Evolutionary conservation across 2,888 invertebrate genomes (phyloP), one percentile per base, ranked within the genome.

Genomic region (Cephus nigrinus): DNA sequence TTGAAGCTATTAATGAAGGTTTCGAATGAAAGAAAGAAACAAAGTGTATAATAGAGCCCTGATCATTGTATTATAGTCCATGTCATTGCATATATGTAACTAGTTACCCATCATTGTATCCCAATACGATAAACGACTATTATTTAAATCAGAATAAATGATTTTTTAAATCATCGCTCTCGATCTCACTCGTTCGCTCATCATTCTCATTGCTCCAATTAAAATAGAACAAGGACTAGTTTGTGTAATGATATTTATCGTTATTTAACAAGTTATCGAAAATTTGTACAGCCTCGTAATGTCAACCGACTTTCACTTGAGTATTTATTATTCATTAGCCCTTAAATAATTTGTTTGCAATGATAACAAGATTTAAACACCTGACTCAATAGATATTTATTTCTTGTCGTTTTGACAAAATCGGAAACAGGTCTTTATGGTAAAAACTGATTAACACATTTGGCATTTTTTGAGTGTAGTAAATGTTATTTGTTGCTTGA

Each of bases 41-140:
- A 88, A 87, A 81, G 84, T 89, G 88, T 89, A 89, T 82, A 86
- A 90, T 89, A 90, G 86, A 83, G 76, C 84, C 85, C 83, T 83
- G 79, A 86, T 90, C 90, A 90, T 90, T 90, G 90, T 90, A 90
- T 88, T 90, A 90, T 90, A 90, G 88, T 88, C 86, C 90, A 91
- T 90, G 86, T 90, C 90, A 90, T 89, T 88, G 87, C 88, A 85
- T 88, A 89, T 84, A 84, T 86, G 85, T 89, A 90, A 82, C 84
- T 86, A 88, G 85, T 86, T 88, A 84, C 83, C 83, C 83, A 85
- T 90, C 87, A 87, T 85, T 83, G 83, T 88, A 86, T 86, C 80
- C 83, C 82, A 83, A 84, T 83, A 86, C 79, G 80, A 84, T 86
- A 86, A 86, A 87, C 85, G 84, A 84, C 83, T 85, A 86, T 83